Conservation (phyloP, 2,888 invertebrate species). For the Neocrepidodera transversa region DNA sequence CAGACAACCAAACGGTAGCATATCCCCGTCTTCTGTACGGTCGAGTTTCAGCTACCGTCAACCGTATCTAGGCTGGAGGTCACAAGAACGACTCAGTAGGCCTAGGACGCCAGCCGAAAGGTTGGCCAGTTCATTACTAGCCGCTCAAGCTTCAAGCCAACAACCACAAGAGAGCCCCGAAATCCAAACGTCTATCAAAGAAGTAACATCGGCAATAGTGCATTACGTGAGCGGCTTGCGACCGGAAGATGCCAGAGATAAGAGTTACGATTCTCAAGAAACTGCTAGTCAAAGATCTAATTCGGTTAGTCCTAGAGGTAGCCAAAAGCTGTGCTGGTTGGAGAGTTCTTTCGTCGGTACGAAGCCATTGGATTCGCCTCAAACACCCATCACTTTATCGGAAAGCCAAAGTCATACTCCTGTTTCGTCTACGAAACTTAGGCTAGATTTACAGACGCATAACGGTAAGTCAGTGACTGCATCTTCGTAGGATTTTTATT, state of each 20-base stretch:
- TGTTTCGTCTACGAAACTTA: slow-evolving; percentile 59
- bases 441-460: slow-evolving; percentile 62
- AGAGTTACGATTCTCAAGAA: slow-evolving; percentile 50
- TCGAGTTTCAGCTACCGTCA: slow-evolving; percentile 84
- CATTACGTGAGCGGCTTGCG: slow-evolving; percentile 83
- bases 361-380: slow-evolving; percentile 84
- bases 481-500: slow-evolving; percentile 38
- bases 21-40: slow-evolving; percentile 70
- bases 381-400: slow-evolving; percentile 69
- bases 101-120: slow-evolving; percentile 87
- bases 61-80: slow-evolving; percentile 90
- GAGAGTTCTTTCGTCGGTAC: slow-evolving; percentile 91
- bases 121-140: slow-evolving; percentile 72
- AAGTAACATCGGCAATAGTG: slow-evolving; percentile 91
- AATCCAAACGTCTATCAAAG: slow-evolving; percentile 87
- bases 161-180: slow-evolving; percentile 63
- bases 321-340: slow-evolving; percentile 83
- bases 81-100: slow-evolving; percentile 80
- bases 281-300: slow-evolving; percentile 53
- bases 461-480: slow-evolving; percentile 62
- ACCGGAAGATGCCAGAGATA: slow-evolving; percentile 60
- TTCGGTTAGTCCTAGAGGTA: slow-evolving; percentile 65
- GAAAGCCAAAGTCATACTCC: slow-evolving; percentile 56
- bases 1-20: slow-evolving; percentile 67
- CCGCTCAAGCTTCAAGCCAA: slow-evolving; percentile 55